Evolutionary conservation across 2,888 invertebrate species (phyloP).

Genomic region (Onthophagus sagittarius): DNA sequence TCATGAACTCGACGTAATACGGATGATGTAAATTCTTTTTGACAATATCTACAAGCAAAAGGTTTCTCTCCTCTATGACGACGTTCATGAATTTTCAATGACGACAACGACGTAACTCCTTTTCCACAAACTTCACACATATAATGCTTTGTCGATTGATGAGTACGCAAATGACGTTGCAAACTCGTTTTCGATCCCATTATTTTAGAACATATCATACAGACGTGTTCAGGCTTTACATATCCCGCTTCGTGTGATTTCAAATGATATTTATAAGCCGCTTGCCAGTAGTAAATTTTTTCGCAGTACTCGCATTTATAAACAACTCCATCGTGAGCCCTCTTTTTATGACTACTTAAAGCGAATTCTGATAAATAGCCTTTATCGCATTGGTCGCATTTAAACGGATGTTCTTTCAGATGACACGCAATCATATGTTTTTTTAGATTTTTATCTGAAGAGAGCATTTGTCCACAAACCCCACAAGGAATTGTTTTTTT

Average conservation of each 20-base stretch:
- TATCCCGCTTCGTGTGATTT: constrained; percentile 14
- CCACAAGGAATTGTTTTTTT: constrained; percentile 29
- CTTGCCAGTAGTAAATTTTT: constrained; percentile 26
- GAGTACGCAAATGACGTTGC: constrained; percentile 23
- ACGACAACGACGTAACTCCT: constrained; percentile 34
- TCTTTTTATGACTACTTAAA: constrained; percentile 18
- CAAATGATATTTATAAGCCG: constrained; percentile 26
- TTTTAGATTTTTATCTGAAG: constrained; percentile 52
- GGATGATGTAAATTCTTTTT: constrained; percentile 34
- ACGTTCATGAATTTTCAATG: constrained; percentile 18
- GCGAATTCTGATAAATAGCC: constrained; percentile 33
- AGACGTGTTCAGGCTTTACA: constrained; percentile 22
- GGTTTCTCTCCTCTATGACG: constrained; percentile 35
- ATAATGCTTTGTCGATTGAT: constrained; percentile 12
- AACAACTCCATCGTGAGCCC: neutral
- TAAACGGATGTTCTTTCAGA: constrained; percentile 23
- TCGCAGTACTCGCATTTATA: constrained; percentile 29
- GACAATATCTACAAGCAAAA: constrained; percentile 35
- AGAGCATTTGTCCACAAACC: constrained; percentile 35
- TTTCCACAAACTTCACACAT: constrained; percentile 46
- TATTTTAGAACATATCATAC: constrained; percentile 28
- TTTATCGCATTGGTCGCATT: constrained; percentile 38
- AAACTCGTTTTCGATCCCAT: constrained; percentile 21
- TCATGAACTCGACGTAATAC: constrained; percentile 34
- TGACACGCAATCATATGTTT: constrained; percentile 46